Percentiles rank a stretch among this genome's conserved stretches.
Conservation (phyloP, 2,113 vertebrate genomes). For the Egretta garzetta region DNA sequence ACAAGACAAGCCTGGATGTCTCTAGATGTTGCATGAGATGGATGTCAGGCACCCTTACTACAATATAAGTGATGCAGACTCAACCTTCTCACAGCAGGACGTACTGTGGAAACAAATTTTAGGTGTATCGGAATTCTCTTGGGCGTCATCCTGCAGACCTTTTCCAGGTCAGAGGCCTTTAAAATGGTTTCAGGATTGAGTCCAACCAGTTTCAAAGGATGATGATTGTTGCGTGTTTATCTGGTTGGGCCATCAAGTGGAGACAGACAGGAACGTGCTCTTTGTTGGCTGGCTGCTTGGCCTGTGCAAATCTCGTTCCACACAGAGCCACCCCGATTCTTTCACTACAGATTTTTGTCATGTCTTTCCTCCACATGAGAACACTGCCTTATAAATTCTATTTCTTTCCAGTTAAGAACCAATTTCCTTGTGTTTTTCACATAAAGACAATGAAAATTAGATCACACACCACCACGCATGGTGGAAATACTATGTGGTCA, state of each 20-base stretch:
- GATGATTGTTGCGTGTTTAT: neutral
- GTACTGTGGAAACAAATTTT: neutral
- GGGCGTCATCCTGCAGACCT: neutral
- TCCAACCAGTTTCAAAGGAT: neutral
- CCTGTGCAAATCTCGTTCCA: neutral
- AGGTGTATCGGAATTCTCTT: neutral
- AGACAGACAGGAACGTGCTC: neutral
- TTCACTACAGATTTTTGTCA: neutral
- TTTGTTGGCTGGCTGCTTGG: neutral
- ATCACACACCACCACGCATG: neutral
- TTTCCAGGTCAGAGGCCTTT: neutral
- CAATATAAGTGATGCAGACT: neutral
- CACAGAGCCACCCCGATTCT: neutral
- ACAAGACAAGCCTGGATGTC: neutral
- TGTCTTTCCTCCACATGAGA: neutral
- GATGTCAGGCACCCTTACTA: neutral
- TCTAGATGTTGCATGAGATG: neutral
- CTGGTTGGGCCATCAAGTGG: neutral
- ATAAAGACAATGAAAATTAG: neutral
- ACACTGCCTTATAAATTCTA: neutral
- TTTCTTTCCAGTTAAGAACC: neutral
- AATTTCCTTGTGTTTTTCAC: neutral
- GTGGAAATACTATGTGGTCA: neutral
- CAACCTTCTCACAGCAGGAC: neutral
- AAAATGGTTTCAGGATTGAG: neutral